These are phyloP conservation scores for Fregata magnificens DNA, from an alignment of 2,113 vertebrate genomes.

Conservation along the genomic window DNA sequence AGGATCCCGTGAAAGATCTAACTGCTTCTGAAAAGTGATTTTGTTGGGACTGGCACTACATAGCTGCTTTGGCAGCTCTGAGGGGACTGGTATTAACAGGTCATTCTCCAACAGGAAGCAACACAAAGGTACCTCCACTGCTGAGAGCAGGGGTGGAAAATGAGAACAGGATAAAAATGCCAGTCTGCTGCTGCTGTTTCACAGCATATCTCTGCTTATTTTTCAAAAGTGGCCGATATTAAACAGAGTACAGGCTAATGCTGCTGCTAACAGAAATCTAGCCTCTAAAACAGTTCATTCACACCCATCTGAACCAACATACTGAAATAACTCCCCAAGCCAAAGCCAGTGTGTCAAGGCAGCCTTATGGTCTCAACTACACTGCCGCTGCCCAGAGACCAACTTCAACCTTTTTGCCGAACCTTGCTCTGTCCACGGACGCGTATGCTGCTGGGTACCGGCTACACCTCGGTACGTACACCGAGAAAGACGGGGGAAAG, in stretches of 20 bases:
- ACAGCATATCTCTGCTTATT: background rate
- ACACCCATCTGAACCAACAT: background rate
- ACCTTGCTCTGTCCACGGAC: background rate
- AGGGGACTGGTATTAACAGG: background rate
- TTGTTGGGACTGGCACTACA: background rate
- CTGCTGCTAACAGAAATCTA: background rate
- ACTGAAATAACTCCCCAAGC: background rate
- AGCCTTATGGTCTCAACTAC: background rate
- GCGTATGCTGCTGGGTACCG: background rate
- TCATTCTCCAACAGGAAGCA: background rate
- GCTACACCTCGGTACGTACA: background rate
- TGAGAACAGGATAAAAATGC: background rate
- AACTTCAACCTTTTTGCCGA: background rate
- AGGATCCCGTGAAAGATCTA: background rate
- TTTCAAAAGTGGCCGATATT: background rate
- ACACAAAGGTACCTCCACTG: background rate
- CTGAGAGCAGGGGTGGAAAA: background rate
- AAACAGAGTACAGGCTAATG: background rate
- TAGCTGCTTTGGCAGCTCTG: background rate
- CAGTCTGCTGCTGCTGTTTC: background rate
- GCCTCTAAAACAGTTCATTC: background rate
- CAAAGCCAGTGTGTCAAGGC: background rate
- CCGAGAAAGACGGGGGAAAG: background rate
- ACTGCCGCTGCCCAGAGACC: background rate
- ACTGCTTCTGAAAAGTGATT: background rate